phyloP scores from a whole-genome alignment of 1,140 invertebrate species.

The Drosophila ananassae region DNA sequence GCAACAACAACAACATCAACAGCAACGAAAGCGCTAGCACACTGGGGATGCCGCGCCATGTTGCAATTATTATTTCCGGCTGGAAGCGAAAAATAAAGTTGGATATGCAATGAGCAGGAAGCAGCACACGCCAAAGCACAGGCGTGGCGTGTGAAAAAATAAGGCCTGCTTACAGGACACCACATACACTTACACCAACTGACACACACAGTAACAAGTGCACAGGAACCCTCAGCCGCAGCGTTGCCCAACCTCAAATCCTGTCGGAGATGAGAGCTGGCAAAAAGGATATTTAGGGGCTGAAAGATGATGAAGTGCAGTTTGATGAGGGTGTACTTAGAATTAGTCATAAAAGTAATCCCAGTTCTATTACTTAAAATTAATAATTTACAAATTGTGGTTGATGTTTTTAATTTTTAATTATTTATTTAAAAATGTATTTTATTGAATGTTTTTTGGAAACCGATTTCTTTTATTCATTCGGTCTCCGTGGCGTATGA shows the following conservation, averaged over 20 bases:
- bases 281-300: background rate
- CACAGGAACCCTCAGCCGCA: slow-evolving; percentile 24
- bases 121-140: slow-evolving; percentile 57
- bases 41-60: slow-evolving; percentile 64
- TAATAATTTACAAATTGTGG: too few relatives aligned
- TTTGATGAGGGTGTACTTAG: background rate
- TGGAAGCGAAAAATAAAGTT: slow-evolving; percentile 76
- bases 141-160: slow-evolving; percentile 62
- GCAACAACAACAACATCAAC: slow-evolving; percentile 12
- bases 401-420: background rate
- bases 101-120: slow-evolving; percentile 76
- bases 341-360: background rate
- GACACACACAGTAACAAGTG: background rate
- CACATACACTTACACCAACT: slow-evolving; percentile 3
- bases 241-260: slow-evolving; percentile 27
- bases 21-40: slow-evolving; percentile 9
- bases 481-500: background rate
- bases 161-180: slow-evolving; percentile 25
- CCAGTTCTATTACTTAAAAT: too few relatives aligned
- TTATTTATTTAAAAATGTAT: background rate
- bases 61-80: slow-evolving; percentile 81
- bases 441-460: background rate
- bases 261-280: slow-evolving; percentile 16
- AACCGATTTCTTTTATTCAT: too few relatives aligned
- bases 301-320: background rate